phyloP scores from a whole-genome alignment of 2,888 invertebrate species.

The Drosophila siamana region DNA sequence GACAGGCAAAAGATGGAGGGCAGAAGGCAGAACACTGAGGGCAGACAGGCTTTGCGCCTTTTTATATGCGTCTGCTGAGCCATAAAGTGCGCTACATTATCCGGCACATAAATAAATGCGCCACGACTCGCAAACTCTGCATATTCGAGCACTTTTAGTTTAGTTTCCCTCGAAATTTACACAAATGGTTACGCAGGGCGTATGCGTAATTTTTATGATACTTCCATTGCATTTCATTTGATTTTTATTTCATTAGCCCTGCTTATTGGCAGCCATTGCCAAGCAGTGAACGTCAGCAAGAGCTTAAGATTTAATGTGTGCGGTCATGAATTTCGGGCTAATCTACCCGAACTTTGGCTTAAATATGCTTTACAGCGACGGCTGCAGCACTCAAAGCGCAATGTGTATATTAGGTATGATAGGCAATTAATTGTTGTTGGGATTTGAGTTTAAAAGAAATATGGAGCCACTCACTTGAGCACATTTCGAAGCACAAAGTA shows the following conservation, averaged over 20 bases:
- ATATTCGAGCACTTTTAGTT: constrained; percentile 31
- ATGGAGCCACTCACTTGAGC: too few species aligned
- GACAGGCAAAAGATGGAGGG: not conserved
- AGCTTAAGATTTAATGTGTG: not conserved
- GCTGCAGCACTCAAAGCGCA: too few species aligned
- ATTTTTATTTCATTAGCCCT: constrained; percentile 45
- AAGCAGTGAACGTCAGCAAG: not conserved
- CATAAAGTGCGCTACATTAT: constrained; percentile 59
- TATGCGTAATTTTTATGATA: constrained; percentile 48
- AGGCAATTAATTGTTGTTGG: too few species aligned
- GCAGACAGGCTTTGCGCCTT: constrained; percentile 50
- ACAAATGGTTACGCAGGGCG: constrained; percentile 56
- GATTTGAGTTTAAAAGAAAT: too few species aligned
- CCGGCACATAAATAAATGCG: constrained; percentile 54
- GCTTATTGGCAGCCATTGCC: constrained; percentile 13
- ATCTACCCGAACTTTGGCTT: not conserved
- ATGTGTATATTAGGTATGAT: too few species aligned
- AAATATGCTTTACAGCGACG: not conserved
- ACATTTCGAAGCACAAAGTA: too few species aligned
- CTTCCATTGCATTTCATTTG: constrained; percentile 34
- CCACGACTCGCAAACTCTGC: constrained; percentile 17
- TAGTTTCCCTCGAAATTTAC: constrained; percentile 38
- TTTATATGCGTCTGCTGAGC: constrained; percentile 43
- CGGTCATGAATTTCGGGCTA: not conserved
- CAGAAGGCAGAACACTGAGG: not conserved